Conservation (phyloP, 1,140 invertebrate species). For the Leptinotarsa lineolata region DNA sequence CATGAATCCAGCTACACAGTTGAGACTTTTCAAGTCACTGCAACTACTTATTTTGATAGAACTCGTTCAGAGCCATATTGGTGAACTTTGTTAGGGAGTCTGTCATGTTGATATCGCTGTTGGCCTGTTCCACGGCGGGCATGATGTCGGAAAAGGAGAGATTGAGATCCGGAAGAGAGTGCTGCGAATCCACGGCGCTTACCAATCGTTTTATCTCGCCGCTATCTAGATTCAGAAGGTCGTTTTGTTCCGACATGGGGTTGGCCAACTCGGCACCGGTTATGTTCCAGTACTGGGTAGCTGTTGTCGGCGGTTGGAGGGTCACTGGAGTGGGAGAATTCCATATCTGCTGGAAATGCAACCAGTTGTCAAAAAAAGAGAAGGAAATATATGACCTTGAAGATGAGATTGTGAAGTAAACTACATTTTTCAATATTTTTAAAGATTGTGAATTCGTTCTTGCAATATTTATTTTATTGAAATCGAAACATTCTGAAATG, state of each 20-base stretch:
- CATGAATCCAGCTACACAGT: too few species aligned
- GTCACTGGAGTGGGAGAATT: background rate
- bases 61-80: background rate
- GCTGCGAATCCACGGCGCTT: background rate
- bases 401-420: background rate
- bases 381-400: background rate
- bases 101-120: conserved; percentile 10
- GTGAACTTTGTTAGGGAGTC: conserved; percentile 22
- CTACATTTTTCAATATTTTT: background rate
- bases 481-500: too few species aligned
- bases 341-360: background rate
- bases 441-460: too few species aligned
- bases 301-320: background rate
- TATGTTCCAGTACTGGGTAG: conserved; percentile 7
- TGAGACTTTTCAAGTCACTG: too few species aligned
- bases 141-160: conserved; percentile 21
- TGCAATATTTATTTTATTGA: too few species aligned
- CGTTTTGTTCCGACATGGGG: background rate
- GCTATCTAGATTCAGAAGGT: conserved; percentile 6
- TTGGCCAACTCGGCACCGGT: background rate
- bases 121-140: background rate
- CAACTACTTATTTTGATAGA: background rate
- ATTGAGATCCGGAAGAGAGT: background rate
- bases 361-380: background rate
- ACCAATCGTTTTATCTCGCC: background rate